Percentiles rank a stretch among this genome's conserved stretches.
These are phyloP conservation scores for Scaptomyza montana DNA, from an alignment of 1,140 invertebrate species.

Conservation along the genomic window DNA sequence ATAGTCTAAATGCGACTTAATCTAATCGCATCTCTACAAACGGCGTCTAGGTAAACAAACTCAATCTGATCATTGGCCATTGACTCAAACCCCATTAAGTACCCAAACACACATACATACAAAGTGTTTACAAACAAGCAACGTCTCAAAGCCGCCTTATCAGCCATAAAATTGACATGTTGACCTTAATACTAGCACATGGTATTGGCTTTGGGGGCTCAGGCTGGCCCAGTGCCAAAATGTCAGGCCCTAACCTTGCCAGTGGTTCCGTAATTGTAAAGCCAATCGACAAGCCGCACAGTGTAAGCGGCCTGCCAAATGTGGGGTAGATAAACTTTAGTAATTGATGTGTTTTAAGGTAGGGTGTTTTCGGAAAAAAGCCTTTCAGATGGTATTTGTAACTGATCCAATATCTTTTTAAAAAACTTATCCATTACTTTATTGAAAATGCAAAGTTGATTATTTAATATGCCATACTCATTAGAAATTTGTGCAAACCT, in stretches of 20 bases:
- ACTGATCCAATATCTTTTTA: too few species aligned
- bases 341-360: too few species aligned
- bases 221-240: conserved; percentile 45
- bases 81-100: conserved; percentile 8
- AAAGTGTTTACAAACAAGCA: background rate
- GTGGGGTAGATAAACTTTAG: too few species aligned
- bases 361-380: too few species aligned
- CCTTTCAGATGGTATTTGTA: too few species aligned
- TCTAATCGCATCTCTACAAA: conserved; percentile 67
- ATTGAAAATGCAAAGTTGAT: too few species aligned
- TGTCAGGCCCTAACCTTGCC: conserved; percentile 43
- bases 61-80: conserved; percentile 27
- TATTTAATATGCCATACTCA: background rate
- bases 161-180: conserved; percentile 57
- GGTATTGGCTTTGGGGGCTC: conserved; percentile 19
- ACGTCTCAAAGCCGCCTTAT: conserved; percentile 44
- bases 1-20: conserved; percentile 56
- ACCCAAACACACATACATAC: background rate
- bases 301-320: background rate
- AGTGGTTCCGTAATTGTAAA: conserved; percentile 30
- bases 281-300: conserved; percentile 11
- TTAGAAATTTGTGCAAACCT: background rate
- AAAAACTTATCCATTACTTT: too few species aligned
- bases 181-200: conserved; percentile 56
- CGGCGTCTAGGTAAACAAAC: conserved; percentile 78